Evolutionary conservation across 2,113 vertebrate genomes (phyloP), one percentile per base, ranked within the genome.

Genomic region (Lampris megalopsis): DNA sequence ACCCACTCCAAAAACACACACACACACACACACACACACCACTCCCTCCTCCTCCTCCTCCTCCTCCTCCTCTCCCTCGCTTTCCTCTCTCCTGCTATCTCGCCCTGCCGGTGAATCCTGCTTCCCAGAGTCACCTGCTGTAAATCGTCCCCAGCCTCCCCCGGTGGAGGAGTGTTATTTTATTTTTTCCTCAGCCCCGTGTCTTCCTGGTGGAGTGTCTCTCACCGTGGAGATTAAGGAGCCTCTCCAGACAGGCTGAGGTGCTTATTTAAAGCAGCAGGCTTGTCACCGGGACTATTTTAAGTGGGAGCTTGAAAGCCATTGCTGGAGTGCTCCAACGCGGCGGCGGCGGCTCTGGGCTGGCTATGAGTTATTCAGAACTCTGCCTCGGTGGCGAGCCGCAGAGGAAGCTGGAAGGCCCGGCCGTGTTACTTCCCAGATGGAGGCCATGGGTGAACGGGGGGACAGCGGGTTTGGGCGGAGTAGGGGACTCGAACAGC

Each of bases 251-350:
- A 92, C 92, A 92, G 91, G 90, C 90, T 89, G 88, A 89, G 90
- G 83, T 81, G 87, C 89, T 92, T 91, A 93, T 93, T 92, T 93
- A 93, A 93, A 91, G 92, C 89, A 91, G 90, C 88, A 87, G 85
- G 82, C 88, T 91, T 93, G 91, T 93, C 92, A 94, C 85, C 75
- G 65, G 86, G 84, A 91, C 91, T 92, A 90, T 93, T 93, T 92
- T 91, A 92, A 93, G 89, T 91, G 89, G 86, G 81, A 89, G 85
- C 87, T 92, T 92, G 89, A 93, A 93, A 92, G 89, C 88, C 82
- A 91, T 93, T 91, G 89, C 88, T 75, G 82, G 79, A 73, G 65
- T 79, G 73, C 84, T 90, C 83, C 81, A 80, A 77, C 78, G 54
- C 77, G 67, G 86, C 82, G 24, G 24, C 24, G 24, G 24, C 24